Percentiles rank a stretch among this genome's conserved stretches.
Conservation (phyloP, 1,140 invertebrate genomes). For the Aradophagus sp. region DNA sequence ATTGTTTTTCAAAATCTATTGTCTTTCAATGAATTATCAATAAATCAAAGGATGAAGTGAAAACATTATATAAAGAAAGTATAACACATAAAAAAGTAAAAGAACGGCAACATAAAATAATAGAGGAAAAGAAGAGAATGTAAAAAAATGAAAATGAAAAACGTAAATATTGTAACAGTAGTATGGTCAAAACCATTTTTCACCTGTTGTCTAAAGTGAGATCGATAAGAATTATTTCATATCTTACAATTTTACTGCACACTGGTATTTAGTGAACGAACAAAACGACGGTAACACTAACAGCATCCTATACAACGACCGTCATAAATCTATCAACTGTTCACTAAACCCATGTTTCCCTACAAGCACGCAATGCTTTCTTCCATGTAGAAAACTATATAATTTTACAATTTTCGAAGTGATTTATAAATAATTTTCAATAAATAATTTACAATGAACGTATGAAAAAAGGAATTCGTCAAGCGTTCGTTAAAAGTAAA, state of each 20-base stretch:
- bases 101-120: neutral
- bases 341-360: slow-evolving; percentile 2
- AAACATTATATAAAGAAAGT: slow-evolving; percentile 14
- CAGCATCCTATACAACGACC: too few species aligned
- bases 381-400: slow-evolving; percentile 21
- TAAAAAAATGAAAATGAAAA: too few species aligned
- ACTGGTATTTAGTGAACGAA: neutral
- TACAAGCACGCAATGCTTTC: slow-evolving; percentile 1
- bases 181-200: too few species aligned
- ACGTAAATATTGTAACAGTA: too few species aligned
- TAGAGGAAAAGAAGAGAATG: too few species aligned
- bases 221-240: neutral
- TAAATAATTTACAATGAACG: slow-evolving; percentile 27
- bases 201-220: too few species aligned
- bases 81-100: slow-evolving; percentile 1
- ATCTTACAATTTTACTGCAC: neutral
- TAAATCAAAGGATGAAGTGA: too few species aligned
- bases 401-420: slow-evolving; percentile 23
- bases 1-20: slow-evolving; percentile 35
- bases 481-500: too few species aligned
- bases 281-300: too few species aligned
- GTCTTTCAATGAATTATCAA: slow-evolving; percentile 19
- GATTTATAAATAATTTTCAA: slow-evolving; percentile 40
- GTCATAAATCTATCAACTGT: slow-evolving; percentile 7
- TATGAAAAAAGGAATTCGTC: neutral